Evolutionary conservation across 2,888 invertebrate species (phyloP).

Genomic region (Melieria picta): DNA sequence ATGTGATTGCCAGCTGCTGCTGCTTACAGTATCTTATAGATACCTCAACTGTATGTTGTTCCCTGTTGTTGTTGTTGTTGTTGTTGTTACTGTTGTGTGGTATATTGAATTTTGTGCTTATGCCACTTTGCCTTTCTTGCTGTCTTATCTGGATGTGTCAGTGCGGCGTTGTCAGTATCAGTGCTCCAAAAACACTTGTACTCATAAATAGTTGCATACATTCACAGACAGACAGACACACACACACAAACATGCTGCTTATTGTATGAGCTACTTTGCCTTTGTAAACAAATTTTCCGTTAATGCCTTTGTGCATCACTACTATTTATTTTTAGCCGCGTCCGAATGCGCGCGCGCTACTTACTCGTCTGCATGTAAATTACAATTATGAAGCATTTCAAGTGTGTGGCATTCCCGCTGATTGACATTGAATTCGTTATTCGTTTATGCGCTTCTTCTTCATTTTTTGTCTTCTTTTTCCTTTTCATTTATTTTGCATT

Average conservation of each 20-base stretch:
- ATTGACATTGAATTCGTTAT: constrained; percentile 12
- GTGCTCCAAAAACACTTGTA: no score
- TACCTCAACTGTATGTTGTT: no score
- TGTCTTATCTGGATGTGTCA: neutral
- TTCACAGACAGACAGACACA: neutral
- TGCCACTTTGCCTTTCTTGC: no score
- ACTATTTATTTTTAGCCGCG: neutral
- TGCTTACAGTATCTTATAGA: no score
- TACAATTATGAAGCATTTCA: neutral
- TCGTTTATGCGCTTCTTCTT: neutral
- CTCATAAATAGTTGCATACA: neutral
- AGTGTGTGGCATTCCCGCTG: neutral
- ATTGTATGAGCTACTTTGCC: neutral
- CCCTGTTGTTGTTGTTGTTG: no score
- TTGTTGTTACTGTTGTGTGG: no score
- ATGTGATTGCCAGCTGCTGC: no score
- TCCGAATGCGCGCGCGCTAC: neutral
- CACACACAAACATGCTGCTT: neutral
- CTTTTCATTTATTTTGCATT: neutral
- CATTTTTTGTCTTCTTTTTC: neutral
- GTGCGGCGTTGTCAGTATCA: no score
- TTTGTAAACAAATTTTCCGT: constrained; percentile 14
- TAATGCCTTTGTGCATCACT: neutral
- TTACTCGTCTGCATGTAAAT: constrained; percentile 6
- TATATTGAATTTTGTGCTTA: no score